These are phyloP conservation scores for Acronicta alni DNA, from an alignment of 2,888 invertebrate genomes.

Conservation along the genomic window DNA sequence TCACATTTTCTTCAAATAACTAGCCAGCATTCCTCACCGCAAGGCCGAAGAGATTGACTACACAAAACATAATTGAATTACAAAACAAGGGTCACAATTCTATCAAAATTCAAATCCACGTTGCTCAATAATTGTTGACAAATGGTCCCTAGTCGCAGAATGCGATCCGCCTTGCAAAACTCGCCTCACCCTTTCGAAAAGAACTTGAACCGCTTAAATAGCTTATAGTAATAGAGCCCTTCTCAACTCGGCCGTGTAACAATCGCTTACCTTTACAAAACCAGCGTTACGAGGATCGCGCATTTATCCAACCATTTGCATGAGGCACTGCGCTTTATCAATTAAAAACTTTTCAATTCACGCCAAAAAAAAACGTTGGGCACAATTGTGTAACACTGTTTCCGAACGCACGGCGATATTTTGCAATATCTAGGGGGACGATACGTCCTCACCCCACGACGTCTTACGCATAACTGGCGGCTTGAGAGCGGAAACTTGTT, in stretches of 20 bases:
- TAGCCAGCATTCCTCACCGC: constrained; percentile 44
- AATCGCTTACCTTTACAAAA: constrained; percentile 78
- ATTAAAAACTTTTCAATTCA: constrained; percentile 64
- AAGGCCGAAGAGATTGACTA: constrained; percentile 64
- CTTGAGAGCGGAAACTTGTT: constrained; percentile 74
- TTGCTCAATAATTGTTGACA: constrained; percentile 83
- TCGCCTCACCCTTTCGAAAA: constrained; percentile 73
- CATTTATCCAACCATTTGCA: constrained; percentile 70
- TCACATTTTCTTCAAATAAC: constrained; percentile 55
- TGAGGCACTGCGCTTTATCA: constrained; percentile 64
- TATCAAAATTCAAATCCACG: constrained; percentile 58
- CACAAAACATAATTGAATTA: constrained; percentile 59
- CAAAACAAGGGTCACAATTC: constrained; percentile 63
- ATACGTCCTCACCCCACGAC: constrained; percentile 70
- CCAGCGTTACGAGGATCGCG: constrained; percentile 57
- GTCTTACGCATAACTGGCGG: constrained; percentile 77
- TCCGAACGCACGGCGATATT: constrained; percentile 76
- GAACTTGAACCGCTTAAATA: constrained; percentile 66
- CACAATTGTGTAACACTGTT: constrained; percentile 79
- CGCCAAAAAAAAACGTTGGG: constrained; percentile 72
- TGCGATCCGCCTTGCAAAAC: constrained; percentile 81
- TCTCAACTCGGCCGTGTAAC: constrained; percentile 69
- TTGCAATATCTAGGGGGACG: constrained; percentile 60
- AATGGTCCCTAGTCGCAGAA: constrained; percentile 73
- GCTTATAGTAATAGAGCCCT: constrained; percentile 69